Percentiles rank a stretch among this genome's conserved stretches.
Evolutionary conservation across 2,113 vertebrate species (phyloP).

Genomic region (Thinocorus orbignyianus): DNA sequence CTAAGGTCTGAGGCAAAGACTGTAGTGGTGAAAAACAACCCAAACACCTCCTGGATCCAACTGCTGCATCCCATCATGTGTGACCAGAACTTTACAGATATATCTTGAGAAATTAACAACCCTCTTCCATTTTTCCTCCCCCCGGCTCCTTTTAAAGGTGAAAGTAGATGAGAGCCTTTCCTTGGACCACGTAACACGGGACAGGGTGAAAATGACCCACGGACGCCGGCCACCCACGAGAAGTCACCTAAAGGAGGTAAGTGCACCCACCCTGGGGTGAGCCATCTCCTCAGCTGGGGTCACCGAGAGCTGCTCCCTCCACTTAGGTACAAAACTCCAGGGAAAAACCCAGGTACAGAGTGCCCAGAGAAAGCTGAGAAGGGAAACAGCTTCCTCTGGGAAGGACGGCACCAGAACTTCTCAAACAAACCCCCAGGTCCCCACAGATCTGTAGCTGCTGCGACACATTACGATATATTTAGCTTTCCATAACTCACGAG

Average conservation of each 20-base stretch:
- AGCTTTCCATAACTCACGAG: not conserved
- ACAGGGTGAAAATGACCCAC: slow-evolving; percentile 83
- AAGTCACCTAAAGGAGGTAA: slow-evolving; percentile 92
- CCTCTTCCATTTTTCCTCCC: not conserved
- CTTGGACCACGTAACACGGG: slow-evolving; percentile 90
- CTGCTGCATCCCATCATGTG: not conserved
- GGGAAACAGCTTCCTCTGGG: not conserved
- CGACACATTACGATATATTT: not conserved
- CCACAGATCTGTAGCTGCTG: not conserved
- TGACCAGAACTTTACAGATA: not conserved
- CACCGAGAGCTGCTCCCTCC: not conserved
- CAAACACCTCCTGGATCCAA: not conserved
- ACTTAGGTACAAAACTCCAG: not conserved
- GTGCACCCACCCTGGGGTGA: not conserved
- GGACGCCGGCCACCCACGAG: slow-evolving; percentile 89
- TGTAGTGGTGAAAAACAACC: not conserved
- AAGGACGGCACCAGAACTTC: not conserved
- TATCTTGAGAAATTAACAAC: not conserved
- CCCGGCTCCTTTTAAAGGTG: slow-evolving; percentile 74
- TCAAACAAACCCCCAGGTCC: not conserved
- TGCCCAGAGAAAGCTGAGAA: not conserved
- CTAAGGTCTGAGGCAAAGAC: not conserved
- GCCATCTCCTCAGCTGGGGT: not conserved
- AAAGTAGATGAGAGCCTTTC: slow-evolving; percentile 85
- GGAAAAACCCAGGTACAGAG: not conserved